Base-by-base conservation (phyloP, 30 jellyfish, hydroid and myxozoan genomes). In the Pseudorhiza aurosa region DNA sequence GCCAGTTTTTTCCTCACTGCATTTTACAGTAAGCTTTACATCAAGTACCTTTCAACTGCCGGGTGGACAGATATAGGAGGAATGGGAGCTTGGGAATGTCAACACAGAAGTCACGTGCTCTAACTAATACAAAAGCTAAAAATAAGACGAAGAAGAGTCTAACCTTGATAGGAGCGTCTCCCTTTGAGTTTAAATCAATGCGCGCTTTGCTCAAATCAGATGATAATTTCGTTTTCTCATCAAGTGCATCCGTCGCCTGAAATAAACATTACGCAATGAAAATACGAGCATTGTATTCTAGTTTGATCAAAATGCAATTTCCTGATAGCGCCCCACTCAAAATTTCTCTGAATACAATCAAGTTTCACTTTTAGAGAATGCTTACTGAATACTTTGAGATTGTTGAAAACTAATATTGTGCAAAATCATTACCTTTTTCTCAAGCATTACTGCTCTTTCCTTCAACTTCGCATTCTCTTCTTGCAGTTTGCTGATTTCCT, bases 401-500 rank as follows among this genome's bases (percentile, higher is more conserved):
- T 58, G 4, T 58, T 19, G 2, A 49, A 15, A 29, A 15, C 5
- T 4, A 3, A 49, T 49, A 14, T 49, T 14, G 29, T 8, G 28
- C 21, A 7, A 25, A 18, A 8, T 7, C 42, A 87, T 33, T 18
- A 91, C 98, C 77, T 71, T 62, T 73, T 50, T 85, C 86, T 91
- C 98, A 31, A 91, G 65, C 68, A 75, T 73, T 22, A 32, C 64
- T 28, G 75, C 72, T 50, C 85, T 76, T 69, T 76, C 89, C 71
- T 77, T 91, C 65, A 85, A 65, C 47, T 46, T 71, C 31, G 82
- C 84, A 55, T 91, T 91, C 25, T 91, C 98, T 64, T 91, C 98
- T 35, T 78, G 89, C 71, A 91, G 65, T 21, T 95, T 77, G 59
- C 70, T 91, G 46, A 91, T 84, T 58, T 91, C 98, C 98, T 91